These are phyloP conservation scores for Hipparchia sbordonii DNA, from an alignment of 2,888 invertebrate species.

Conservation along the genomic window DNA sequence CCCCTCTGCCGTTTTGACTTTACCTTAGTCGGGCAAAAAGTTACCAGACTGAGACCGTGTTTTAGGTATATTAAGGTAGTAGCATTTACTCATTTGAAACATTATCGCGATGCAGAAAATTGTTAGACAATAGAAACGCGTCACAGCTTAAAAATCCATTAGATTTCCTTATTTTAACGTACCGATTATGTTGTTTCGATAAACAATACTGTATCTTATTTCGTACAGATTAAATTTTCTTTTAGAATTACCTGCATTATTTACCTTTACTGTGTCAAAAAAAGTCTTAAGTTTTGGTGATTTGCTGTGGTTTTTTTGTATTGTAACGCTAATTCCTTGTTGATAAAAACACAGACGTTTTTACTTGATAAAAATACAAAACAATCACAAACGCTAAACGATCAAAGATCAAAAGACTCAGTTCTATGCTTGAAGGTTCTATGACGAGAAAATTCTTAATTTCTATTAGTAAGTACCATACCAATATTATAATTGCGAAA, in stretches of 20 bases:
- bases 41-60: not conserved
- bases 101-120: slow-evolving; percentile 19
- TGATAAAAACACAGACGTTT: not conserved
- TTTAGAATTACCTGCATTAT: slow-evolving; percentile 3
- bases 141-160: slow-evolving; percentile 27
- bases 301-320: not conserved
- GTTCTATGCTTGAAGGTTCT: not conserved
- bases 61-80: not conserved
- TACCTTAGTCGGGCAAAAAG: not conserved
- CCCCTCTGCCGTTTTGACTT: too few relatives aligned
- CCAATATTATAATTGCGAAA: too few relatives aligned
- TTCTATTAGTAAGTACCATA: too few relatives aligned
- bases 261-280: not conserved
- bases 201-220: slow-evolving; percentile 7
- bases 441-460: not conserved
- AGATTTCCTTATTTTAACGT: slow-evolving; percentile 26
- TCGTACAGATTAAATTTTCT: not conserved
- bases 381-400: not conserved
- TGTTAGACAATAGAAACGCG: slow-evolving; percentile 22
- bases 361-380: not conserved
- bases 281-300: slow-evolving; percentile 9
- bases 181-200: not conserved
- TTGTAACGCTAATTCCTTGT: not conserved
- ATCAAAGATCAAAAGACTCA: not conserved
- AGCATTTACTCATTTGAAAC: slow-evolving; percentile 11